Evolutionary conservation across 2,797 vertebrate species (phyloP).

Genomic region (Urosaurus nigricauda): DNA sequence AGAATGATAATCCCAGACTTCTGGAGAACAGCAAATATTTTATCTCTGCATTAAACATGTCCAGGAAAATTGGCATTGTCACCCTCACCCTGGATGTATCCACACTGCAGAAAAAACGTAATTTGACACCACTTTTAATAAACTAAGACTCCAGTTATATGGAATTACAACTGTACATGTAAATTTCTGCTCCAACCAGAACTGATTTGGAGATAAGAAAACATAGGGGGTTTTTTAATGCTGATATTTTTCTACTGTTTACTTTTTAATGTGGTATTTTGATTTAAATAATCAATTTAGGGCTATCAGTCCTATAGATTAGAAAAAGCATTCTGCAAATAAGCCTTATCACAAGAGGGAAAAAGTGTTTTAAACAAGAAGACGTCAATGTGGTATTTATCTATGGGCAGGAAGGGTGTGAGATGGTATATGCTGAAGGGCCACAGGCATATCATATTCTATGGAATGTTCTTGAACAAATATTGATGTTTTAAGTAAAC

Average conservation of each 20-base stretch:
- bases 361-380: fast-evolving
- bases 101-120: too few relatives aligned
- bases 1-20: too few relatives aligned
- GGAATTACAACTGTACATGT: not conserved
- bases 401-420: constrained; percentile 42
- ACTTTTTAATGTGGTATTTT: not conserved
- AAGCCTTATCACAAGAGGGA: not conserved
- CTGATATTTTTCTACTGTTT: too few relatives aligned
- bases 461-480: constrained; percentile 59
- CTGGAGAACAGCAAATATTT: too few relatives aligned
- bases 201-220: not conserved
- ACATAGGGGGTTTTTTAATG: too few relatives aligned
- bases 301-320: too few relatives aligned
- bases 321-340: not conserved
- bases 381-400: fast-evolving
- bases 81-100: not conserved
- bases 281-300: not conserved
- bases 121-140: too few relatives aligned
- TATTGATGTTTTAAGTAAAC: not conserved
- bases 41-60: not conserved
- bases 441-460: not conserved
- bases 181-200: not conserved
- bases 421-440: not conserved
- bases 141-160: too few relatives aligned
- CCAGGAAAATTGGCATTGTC: not conserved